phyloP scores from a whole-genome alignment of 1,140 invertebrate genomes.

The Drosophila guanche region DNA sequence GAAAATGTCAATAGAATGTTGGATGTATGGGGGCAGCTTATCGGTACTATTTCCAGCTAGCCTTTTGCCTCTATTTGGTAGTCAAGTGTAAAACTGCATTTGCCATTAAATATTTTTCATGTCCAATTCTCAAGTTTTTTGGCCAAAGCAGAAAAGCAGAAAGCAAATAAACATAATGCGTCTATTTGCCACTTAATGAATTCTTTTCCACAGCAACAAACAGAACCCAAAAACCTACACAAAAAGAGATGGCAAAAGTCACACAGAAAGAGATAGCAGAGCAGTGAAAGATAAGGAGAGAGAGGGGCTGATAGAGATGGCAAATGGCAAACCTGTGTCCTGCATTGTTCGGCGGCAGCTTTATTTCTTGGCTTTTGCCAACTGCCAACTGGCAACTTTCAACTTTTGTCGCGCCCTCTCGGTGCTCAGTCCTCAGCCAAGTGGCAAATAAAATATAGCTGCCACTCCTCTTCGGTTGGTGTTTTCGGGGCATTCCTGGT shows the following conservation, averaged over 20 bases:
- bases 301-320: slow-evolving; percentile 1
- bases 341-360: slow-evolving; percentile 44
- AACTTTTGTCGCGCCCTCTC: slow-evolving; percentile 7
- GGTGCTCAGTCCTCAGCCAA: slow-evolving; percentile 24
- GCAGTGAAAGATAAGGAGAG: too few relatives aligned
- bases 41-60: too few relatives aligned
- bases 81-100: slow-evolving; percentile 25
- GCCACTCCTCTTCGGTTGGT: slow-evolving; percentile 37
- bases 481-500: slow-evolving; percentile 18
- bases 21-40: too few relatives aligned
- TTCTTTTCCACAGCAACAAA: slow-evolving; percentile 40
- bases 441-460: slow-evolving; percentile 74
- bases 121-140: slow-evolving; percentile 37
- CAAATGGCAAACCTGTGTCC: slow-evolving; percentile 78
- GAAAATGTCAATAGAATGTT: too few relatives aligned
- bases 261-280: slow-evolving; percentile 30
- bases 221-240: slow-evolving; percentile 14
- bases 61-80: neutral
- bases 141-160: neutral
- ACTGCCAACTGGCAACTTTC: slow-evolving; percentile 62
- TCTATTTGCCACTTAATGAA: slow-evolving; percentile 80
- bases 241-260: slow-evolving; percentile 54
- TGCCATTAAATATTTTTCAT: slow-evolving; percentile 35
- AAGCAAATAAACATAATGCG: slow-evolving; percentile 67
- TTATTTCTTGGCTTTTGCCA: slow-evolving; percentile 51